Percentiles rank a stretch among this genome's conserved stretches.
phyloP scores from a whole-genome alignment of 2,113 vertebrate genomes.

The Sebastes fasciatus region DNA sequence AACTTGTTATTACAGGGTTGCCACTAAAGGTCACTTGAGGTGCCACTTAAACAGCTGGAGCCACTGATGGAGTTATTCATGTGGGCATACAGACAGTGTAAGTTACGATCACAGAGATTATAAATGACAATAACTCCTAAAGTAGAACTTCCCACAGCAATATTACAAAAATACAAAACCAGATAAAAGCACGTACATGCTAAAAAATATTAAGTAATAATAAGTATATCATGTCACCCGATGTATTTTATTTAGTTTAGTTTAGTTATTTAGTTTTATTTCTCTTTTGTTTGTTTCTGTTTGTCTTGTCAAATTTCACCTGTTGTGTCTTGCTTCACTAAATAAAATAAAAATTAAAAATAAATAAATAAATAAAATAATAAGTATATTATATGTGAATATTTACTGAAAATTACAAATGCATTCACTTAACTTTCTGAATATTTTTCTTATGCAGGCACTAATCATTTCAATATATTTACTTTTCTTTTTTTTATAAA shows the following conservation, averaged over 20 bases:
- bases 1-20: slow-evolving; percentile 56
- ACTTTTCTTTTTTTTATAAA: not conserved
- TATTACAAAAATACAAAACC: not conserved
- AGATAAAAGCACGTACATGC: not conserved
- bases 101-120: slow-evolving; percentile 3
- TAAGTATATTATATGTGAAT: not conserved
- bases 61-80: slow-evolving; percentile 37
- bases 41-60: slow-evolving; percentile 50
- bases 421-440: not conserved
- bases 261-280: too few species aligned
- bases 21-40: slow-evolving; percentile 64
- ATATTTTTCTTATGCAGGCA: not conserved
- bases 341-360: too few species aligned
- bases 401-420: not conserved
- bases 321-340: too few species aligned
- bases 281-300: too few species aligned
- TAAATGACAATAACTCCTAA: not conserved
- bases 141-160: not conserved
- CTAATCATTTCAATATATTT: not conserved
- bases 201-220: too few species aligned
- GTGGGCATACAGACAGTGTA: not conserved
- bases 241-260: too few species aligned
- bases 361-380: too few species aligned
- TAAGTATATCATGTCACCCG: too few species aligned
- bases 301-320: too few species aligned